Evolutionary conservation across 2,797 vertebrate genomes (phyloP), one percentile per base, ranked within the genome.

Genomic region (Gymnoscopelus microlampas): DNA sequence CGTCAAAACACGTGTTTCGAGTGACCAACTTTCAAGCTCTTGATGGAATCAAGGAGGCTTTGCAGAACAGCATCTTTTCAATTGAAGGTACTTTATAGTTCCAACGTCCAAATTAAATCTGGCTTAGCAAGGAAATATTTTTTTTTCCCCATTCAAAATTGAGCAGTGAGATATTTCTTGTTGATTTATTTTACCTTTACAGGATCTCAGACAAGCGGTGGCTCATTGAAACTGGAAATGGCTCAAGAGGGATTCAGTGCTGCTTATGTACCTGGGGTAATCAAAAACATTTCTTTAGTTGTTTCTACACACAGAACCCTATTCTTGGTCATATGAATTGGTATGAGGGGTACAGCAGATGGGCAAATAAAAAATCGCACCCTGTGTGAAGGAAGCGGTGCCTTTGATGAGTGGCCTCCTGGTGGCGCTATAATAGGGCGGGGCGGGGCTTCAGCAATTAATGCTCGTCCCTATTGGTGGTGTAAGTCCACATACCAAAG

Each of bases 51-150:
- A 79, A 8, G 10, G 0, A 74, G 0, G 88, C 3, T 15, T 77
- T 94, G 65, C 81, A 92, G 70, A 77, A 83, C 0, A 89, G 84
- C 53, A 90, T 94, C 47, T 94, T 94, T 50, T 66, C 90, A 1
- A 94, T 94, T 12, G 93, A 94, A 88, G 93, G 93, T 93, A 85
- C 90, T 0, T 84, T 94, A 86, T 0, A 23, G 2, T 29, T 60
- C 4, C 11, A 35, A 1, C 1, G 2, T 23, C 0, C 3, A 49
- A 5, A 23, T 1, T 1, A 19, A 48, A 48, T 26, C 61, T 39
- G 23, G 8, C 19, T 23, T 6, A 54, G 23, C 3, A 23, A 9
- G 15, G 9, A 54, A 54, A 19, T 19, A n/a, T 1, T n/a, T 11
- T 14, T 4, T 11, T 8, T 50, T 12, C 14, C 10, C 10, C 11